Percentiles rank a stretch among this genome's conserved stretches.
Evolutionary conservation across 2,797 vertebrate genomes (phyloP).

Genomic region (Mus caroli): DNA sequence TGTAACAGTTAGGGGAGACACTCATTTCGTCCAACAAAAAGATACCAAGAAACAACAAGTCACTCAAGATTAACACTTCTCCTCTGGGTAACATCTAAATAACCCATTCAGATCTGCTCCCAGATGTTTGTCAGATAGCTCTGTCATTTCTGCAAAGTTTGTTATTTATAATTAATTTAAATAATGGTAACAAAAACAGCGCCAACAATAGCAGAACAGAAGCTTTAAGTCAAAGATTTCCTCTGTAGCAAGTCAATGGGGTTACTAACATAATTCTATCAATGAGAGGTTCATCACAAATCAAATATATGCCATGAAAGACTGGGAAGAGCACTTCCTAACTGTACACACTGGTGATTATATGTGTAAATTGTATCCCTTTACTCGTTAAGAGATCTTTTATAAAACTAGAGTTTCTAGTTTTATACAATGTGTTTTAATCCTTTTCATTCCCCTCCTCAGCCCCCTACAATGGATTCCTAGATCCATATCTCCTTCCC

Average conservation of each 20-base stretch:
- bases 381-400: not conserved
- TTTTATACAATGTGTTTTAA: not conserved
- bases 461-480: not conserved
- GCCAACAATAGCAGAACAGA: not conserved
- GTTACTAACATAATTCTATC: constrained; percentile 1
- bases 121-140: not conserved
- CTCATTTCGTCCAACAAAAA: not conserved
- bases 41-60: not conserved
- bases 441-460: not conserved
- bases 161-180: not conserved
- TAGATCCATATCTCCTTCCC: not conserved
- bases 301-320: not conserved
- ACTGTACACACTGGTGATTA: constrained; percentile 43
- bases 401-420: not conserved
- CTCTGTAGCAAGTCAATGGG: not conserved
- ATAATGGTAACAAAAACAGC: not conserved
- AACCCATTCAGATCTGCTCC: not conserved
- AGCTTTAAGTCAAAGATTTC: not conserved
- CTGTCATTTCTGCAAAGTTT: not conserved
- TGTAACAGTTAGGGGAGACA: not conserved
- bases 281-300: not conserved
- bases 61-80: not conserved
- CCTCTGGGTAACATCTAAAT: not conserved
- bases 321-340: not conserved
- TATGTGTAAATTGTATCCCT: not conserved